Base-by-base conservation (phyloP, 2,888 invertebrate genomes). In the Schizotus pectinicornis region DNA sequence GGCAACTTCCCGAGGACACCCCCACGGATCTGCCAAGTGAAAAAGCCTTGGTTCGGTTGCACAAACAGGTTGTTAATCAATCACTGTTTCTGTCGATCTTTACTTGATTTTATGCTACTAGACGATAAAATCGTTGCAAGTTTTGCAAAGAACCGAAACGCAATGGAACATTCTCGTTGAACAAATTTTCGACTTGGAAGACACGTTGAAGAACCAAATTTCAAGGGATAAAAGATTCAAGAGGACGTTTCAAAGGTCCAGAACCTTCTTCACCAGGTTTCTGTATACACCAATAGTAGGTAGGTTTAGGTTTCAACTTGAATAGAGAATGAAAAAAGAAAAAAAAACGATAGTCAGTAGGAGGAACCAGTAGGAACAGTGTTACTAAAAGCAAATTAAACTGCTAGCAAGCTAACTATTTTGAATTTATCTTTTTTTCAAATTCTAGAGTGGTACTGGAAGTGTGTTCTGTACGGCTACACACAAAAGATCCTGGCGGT, bases 371-470 rank as follows among this genome's bases (percentile, higher is more conserved):
- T 9, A 3, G 35, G 6, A 9, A 35, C 35, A 35, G 11, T 35
- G 11, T 6, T 35, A n/a, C 3, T 35, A 11, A 35, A 9, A 9
- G 35, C n/a, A 35, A 9, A n/a, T 35, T 35, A 2, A 3, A 35
- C 35, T 9, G 6, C 6, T 11, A 9, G 35, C 3, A 35, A 35
- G n/a, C n/a, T 35, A 6, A 35, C n/a, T 35, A 9, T 35, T 3
- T 3, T 3, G 6, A 35, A 11, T 9, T 3, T 38, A 11, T 48
- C 11, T 9, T 6, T 11, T 7, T 55, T 50, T 59, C 60, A 61
- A 62, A 59, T 80, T 84, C 59, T 80, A 93, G 97, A 98, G 80
- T 98, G 98, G 98, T 95, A 95, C 79, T 98, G 97, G 95, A 92
- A 94, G 77, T 98, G 97, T 78, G 76, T 91, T 55, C 65, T 94